Evolutionary conservation across 1,140 invertebrate species (phyloP), one percentile per base, ranked within the genome.

Genomic region (Octopus bimaculoides): DNA sequence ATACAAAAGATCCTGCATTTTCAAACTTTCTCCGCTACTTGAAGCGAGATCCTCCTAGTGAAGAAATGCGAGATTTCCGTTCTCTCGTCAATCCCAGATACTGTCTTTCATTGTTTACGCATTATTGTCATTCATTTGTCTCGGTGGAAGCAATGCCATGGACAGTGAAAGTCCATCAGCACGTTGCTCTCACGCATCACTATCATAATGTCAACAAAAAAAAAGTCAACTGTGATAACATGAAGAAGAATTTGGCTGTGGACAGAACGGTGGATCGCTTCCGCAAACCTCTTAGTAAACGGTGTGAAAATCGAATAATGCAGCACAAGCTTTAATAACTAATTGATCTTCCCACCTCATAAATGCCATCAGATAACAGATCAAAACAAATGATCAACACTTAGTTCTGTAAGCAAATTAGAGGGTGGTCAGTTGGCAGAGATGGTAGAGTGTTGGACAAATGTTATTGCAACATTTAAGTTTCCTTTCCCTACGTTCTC

Each of bases 1-100:
- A 75, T 8, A 41, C 41, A 53, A 75, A 53, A 52, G 74, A 75
- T 41, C 74, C 74, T 52, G 6, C 52, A 20, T 75, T 75, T 52
- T 75, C 74, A 9, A 52, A 75, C 74, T 75, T 75, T 53, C 74
- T 75, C 17, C 74, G 74, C 52, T 75, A 20, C 41, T 75, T 75
- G 52, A 75, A 75, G 74, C 26, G 74, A 17, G 74, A 75, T 6
- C 26, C 52, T 9, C 74, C 74, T 9, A 75, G 74, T 6, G 74
- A 75, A 6, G 74, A 75, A 52, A 52, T 75, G 74, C 74, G 74
- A 9, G 74, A 75, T 75, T 75, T 75, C 20, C 17, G 74, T 12
- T 75, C 74, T 9, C 8, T 75, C 8, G 41, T 75, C 41, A 53
- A 75, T 52, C 74, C 74, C 6, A 75, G 74, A 53, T 53, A 75